A percentile compares a stretch with the other conserved stretches of the same genome.
Conservation (phyloP, 2,113 vertebrate species). For the Naja naja region DNA sequence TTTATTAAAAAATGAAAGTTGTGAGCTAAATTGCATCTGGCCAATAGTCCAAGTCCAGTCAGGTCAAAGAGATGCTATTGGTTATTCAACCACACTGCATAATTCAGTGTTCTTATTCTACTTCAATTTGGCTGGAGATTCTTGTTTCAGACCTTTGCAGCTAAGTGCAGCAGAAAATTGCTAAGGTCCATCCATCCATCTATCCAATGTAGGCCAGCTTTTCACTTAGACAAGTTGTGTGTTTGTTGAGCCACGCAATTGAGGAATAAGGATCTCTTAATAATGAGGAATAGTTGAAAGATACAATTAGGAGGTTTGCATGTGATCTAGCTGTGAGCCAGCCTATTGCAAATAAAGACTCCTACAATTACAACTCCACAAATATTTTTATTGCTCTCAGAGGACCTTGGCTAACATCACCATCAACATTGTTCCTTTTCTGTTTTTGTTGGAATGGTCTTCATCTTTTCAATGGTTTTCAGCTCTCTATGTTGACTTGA, state of each 20-base stretch:
- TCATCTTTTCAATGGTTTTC: neutral
- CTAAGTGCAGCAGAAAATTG: neutral
- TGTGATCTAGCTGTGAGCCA: neutral
- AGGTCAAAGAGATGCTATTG: neutral
- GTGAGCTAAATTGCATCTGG: neutral
- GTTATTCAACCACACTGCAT: neutral
- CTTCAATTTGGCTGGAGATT: neutral
- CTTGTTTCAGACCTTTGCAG: neutral
- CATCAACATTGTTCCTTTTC: neutral
- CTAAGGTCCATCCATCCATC: neutral
- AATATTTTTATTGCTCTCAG: neutral
- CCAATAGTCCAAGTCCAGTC: neutral
- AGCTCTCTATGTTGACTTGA: neutral
- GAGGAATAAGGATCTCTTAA: neutral
- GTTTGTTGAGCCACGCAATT: neutral
- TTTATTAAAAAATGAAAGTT: neutral
- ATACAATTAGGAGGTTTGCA: neutral
- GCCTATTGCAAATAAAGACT: neutral
- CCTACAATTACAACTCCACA: neutral
- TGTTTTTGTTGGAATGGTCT: neutral
- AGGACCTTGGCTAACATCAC: neutral
- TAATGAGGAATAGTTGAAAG: neutral
- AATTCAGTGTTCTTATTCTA: neutral
- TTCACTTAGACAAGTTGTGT: neutral
- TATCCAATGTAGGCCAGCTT: neutral